These are phyloP conservation scores for Tragelaphus buxtoni DNA, from an alignment of 2,113 vertebrate species.

Conservation along the genomic window DNA sequence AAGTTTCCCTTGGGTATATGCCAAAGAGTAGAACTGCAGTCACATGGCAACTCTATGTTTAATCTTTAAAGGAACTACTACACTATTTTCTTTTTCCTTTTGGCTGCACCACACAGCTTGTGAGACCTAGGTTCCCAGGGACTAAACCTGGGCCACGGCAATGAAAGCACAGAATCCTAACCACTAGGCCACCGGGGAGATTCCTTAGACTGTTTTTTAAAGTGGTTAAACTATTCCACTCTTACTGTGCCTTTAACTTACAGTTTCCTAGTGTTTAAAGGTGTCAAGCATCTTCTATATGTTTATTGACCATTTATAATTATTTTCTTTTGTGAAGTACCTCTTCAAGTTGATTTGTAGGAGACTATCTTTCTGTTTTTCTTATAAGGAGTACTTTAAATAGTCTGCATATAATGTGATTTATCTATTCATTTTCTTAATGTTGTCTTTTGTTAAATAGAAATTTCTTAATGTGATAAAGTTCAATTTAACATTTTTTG, in stretches of 20 bases:
- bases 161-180: not conserved
- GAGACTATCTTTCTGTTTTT: not conserved
- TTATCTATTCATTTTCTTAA: conserved; percentile 11
- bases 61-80: not conserved
- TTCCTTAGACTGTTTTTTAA: not conserved
- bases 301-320: not conserved
- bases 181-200: not conserved
- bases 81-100: not conserved
- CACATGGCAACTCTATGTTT: not conserved
- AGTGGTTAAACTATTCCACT: not conserved
- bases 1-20: not conserved
- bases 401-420: not conserved
- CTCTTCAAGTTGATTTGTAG: not conserved
- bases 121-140: not conserved
- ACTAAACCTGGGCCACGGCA: not conserved
- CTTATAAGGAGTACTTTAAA: not conserved
- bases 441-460: not conserved
- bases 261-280: not conserved
- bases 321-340: not conserved
- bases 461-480: not conserved
- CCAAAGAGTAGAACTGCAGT: not conserved
- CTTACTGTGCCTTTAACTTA: not conserved
- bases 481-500: not conserved
- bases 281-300: not conserved
- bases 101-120: not conserved